These are phyloP conservation scores for Zelleria hepariella DNA, from an alignment of 2,888 invertebrate species.

Conservation along the genomic window DNA sequence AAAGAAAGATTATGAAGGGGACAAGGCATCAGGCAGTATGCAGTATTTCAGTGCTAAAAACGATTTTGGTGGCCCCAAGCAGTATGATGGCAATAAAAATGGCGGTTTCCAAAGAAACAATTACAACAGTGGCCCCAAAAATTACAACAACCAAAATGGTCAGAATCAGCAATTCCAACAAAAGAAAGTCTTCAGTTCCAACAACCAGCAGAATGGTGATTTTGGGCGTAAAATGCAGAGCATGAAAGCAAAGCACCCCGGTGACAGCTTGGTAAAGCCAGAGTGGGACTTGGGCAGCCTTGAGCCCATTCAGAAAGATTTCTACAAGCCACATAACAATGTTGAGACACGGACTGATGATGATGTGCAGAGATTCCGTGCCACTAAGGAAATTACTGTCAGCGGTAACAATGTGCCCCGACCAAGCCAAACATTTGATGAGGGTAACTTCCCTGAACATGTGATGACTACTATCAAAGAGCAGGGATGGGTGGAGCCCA, in stretches of 20 bases:
- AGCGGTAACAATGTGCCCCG: conserved; percentile 89
- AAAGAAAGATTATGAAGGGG: conserved; percentile 52
- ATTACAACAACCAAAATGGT: conserved; percentile 45
- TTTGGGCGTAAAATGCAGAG: conserved; percentile 72
- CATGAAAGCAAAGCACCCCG: conserved; percentile 79
- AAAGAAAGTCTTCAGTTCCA: conserved; percentile 45
- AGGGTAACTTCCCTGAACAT: conserved; percentile 91
- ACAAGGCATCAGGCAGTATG: conserved; percentile 48
- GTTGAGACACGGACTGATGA: conserved; percentile 77
- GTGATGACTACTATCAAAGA: conserved; percentile 84
- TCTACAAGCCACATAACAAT: conserved; percentile 87
- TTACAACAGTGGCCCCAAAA: conserved; percentile 47
- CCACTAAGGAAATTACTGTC: conserved; percentile 88
- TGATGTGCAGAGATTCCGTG: conserved; percentile 83
- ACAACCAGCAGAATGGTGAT: conserved; percentile 46
- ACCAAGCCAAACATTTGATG: conserved; percentile 91
- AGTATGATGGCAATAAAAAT: conserved; percentile 21
- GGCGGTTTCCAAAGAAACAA: conserved; percentile 43
- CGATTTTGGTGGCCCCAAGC: conserved; percentile 66
- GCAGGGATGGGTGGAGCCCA: conserved; percentile 88
- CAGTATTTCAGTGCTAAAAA: conserved; percentile 52
- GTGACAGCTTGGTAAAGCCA: conserved; percentile 81
- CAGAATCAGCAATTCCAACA: conserved; percentile 44
- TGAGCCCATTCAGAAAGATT: conserved; percentile 91
- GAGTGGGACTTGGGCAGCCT: conserved; percentile 85